These are phyloP conservation scores for Chrysotoxum bicinctum DNA, from an alignment of 2,888 invertebrate genomes.

Conservation along the genomic window DNA sequence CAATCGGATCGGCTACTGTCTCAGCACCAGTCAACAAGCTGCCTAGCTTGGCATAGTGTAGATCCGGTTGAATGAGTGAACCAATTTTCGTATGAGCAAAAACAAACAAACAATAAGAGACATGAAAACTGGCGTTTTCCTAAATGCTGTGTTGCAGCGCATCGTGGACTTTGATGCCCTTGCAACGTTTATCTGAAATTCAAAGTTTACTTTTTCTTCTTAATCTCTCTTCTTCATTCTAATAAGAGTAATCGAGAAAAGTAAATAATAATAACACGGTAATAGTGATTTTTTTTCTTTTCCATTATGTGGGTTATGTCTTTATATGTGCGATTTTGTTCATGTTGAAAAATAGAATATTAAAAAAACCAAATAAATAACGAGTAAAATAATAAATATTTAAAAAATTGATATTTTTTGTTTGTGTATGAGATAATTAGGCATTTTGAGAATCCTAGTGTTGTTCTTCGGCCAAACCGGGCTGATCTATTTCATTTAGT, in stretches of 20 bases:
- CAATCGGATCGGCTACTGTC: no score
- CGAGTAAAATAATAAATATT: slow-evolving; percentile 63
- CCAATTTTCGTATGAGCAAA: no score
- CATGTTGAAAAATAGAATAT: slow-evolving; percentile 53
- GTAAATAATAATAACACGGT: neutral
- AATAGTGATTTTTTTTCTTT: slow-evolving; percentile 17
- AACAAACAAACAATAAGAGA: no score
- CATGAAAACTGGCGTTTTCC: no score
- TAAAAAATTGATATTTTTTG: slow-evolving; percentile 46
- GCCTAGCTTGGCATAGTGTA: no score
- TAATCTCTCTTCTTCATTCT: slow-evolving; percentile 52
- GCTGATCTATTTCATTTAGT: slow-evolving; percentile 74
- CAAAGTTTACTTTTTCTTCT: no score
- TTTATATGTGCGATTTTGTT: slow-evolving; percentile 56
- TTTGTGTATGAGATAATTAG: slow-evolving; percentile 33
- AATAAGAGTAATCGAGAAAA: slow-evolving; percentile 17
- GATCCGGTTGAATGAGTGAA: no score
- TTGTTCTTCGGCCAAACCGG: slow-evolving; percentile 66
- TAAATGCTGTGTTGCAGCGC: no score
- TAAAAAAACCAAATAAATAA: slow-evolving; percentile 54
- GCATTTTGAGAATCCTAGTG: slow-evolving; percentile 47
- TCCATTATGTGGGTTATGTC: slow-evolving; percentile 49
- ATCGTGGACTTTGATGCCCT: no score
- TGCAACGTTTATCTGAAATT: no score
- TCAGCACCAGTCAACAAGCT: no score